Base-by-base conservation (phyloP, 2,113 vertebrate species). In the Himantopus leucocephalus region DNA sequence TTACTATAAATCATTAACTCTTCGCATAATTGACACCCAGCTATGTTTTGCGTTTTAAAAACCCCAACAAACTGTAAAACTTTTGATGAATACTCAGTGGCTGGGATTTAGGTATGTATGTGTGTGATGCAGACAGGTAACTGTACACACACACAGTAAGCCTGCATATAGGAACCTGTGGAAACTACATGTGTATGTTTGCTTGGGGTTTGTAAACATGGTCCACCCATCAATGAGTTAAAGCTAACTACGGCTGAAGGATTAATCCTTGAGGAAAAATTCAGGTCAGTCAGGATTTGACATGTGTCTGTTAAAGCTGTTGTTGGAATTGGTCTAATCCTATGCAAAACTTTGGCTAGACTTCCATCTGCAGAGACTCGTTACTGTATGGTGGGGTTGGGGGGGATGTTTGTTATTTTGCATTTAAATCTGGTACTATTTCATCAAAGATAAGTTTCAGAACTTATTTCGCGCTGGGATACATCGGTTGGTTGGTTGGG, bases 251-350 rank as follows among this genome's bases (percentile, higher is more conserved):
- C 0, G 3, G 47, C 1, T 29, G 16, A 8, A 71, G 68, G 93
- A 97, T 95, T 97, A 92, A 91, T 94, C 67, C 67, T 26, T 63
- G 71, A 70, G 77, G 83, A 29, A 12, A 91, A 87, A 95, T 91
- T 19, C 73, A 59, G 94, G 95, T 96, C 96, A 95, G 80, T n/a
- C 3, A 5, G 95, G 95, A 83, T 94, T 70, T 87, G 95, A 52
- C 88, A 74, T 88, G 83, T 91, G 94, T 77, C 88, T 48, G 43
- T 87, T 66, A 18, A 63, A 96, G 95, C 95, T 92, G 85, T 27
- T 34, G 84, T 21, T 89, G 90, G 88, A 55, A 72, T 47, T 9
- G 56, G 37, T 81, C 67, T 92, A 91, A 96, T 94, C 97, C 92
- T 27, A 12, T 4, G 39, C 43, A 32, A 39, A 94, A 87, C 84